A percentile compares a stretch with the other conserved stretches of the same genome.
phyloP scores from a whole-genome alignment of 1,140 invertebrate species.

The Leptonema lineaticorne region DNA sequence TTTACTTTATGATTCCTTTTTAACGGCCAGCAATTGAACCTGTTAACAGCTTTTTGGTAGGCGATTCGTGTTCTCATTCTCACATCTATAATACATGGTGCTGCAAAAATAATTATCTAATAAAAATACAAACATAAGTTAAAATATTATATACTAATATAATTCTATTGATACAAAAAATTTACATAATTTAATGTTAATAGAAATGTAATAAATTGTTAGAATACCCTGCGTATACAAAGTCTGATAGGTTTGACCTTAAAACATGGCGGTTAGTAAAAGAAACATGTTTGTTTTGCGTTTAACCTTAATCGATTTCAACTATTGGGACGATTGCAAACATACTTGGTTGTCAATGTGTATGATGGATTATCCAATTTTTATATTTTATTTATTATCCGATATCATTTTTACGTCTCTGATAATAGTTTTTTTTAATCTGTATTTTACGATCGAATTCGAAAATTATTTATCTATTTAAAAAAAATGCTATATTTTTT shows the following conservation, averaged over 20 bases:
- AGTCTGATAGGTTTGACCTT: constrained; percentile 4
- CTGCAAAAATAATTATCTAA: too few species aligned
- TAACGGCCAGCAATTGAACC: background rate
- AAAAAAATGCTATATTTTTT: too few species aligned
- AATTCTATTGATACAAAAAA: too few species aligned
- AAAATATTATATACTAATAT: too few species aligned
- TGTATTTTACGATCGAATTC: too few species aligned
- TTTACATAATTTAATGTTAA: too few species aligned
- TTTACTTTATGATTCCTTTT: background rate
- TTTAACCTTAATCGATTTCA: constrained; percentile 17
- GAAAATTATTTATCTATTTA: too few species aligned
- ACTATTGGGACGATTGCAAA: background rate
- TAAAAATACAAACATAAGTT: too few species aligned
- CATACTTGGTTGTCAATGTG: background rate
- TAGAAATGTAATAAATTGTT: too few species aligned
- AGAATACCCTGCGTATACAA: too few species aligned
- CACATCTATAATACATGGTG: too few species aligned
- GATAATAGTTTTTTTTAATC: too few species aligned
- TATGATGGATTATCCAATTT: background rate
- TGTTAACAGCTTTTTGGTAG: background rate
- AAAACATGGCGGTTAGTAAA: constrained; percentile 2
- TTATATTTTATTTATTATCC: background rate
- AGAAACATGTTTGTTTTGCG: constrained; percentile 14
- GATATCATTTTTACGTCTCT: background rate
- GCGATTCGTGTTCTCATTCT: background rate